These are phyloP conservation scores for zebrafish (Danio rerio) DNA, from an alignment of 2,113 vertebrate species.

Conservation along the genomic window GRCz12tu NC_133178.1:45876001-45876500, in stretches of 20 bases:
- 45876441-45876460: conserved; percentile 70
- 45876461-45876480: conserved; percentile 66
- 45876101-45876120: not conserved
- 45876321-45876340: conserved; percentile 48
- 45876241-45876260: conserved; percentile 49
- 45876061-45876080: not conserved
- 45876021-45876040: conserved; percentile 2
- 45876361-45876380: conserved; percentile 39
- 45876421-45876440: conserved; percentile 67
- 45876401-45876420: conserved; percentile 50
- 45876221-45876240: conserved; percentile 17
- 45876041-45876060: conserved; percentile 10
- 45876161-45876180: conserved; percentile 19
- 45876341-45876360: conserved; percentile 62
- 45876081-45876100: not conserved
- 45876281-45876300: conserved; percentile 51
- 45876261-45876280: conserved; percentile 49
- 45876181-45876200: not conserved
- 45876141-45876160: not conserved
- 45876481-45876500: too few relatives aligned
- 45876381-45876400: conserved; percentile 48
- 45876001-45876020: conserved; percentile 9
- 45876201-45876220: conserved; percentile 24
- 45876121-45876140: conserved; percentile 11
- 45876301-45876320: conserved; percentile 57